Base-by-base conservation (phyloP, 1,140 invertebrate genomes). In the Trichoplusia ni region DNA sequence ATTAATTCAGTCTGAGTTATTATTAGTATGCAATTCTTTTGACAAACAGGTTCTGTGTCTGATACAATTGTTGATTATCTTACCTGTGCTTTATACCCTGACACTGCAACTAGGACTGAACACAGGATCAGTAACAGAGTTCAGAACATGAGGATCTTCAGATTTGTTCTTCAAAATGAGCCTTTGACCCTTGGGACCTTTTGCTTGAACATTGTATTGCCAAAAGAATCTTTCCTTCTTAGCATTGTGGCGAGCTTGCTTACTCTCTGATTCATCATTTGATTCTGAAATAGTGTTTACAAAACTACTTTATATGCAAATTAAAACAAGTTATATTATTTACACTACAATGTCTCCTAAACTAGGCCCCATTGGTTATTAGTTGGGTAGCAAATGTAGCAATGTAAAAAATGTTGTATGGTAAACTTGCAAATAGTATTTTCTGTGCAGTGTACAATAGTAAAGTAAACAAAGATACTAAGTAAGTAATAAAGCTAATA, bases 131-230 rank as follows among this genome's bases (percentile, higher is more conserved):
- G 96, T 97, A 5, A 96, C 94, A 79, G 95, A 94, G 79, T 97
- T 96, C 31, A 99, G 90, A 11, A 96, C 93, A 91, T 99, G 97
- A n/a, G 98, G 98, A 92, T 99, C 97, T 79, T 96, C 95, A 14
- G 95, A 93, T 76, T 97, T 95, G 2, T 95, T 94, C 81, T 95
- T 94, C 64, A 97, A 92, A 16, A 96, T 94, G 27, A 98, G 90
- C 71, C 96, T 92, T 77, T 97, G 96, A 38, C 98, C 97, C 91
- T 99, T 99, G 2, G 98, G 98, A 1, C 98, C 98, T 92, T 99
- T 99, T 0, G 98, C 97, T 91, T 99, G 98, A 3, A 99, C 96
- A 91, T 99, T 99, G 82, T 99, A 99, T 84, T 99, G 98, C 98
- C 98, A 99, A 88, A 99, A 99, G 86, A 94, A 99, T 59, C 95